Base-by-base conservation (phyloP, 2,888 invertebrate genomes). In the Lydus trimaculatus region DNA sequence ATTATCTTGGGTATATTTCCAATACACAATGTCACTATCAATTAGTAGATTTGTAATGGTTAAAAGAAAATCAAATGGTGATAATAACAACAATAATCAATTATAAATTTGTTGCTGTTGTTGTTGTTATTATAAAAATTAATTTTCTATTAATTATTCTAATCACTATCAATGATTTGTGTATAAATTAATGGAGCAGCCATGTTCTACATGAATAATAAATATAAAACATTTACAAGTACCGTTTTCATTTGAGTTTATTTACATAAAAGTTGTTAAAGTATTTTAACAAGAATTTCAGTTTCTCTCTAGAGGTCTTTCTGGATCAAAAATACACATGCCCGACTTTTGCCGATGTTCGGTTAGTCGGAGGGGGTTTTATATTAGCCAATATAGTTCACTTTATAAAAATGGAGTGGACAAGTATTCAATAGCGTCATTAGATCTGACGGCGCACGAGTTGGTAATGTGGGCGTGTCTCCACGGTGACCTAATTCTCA, bases 21-120 rank as follows among this genome's bases (percentile, higher is more conserved):
- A 43, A 36, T 17, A 6, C 4, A 60, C 60, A 60, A 60, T 60
- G 60, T 31, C 60, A 60, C 59, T 59, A 59, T 15, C 59, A 59
- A 59, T 59, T 59, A 31, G 31, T 33, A n/a, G n/a, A 36, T 13
- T 15, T 36, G 36, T 36, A 36, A 36, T 36, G 13, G 7, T 31
- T 31, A 4, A 36, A 15, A 36, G 36, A 36, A 36, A 36, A 36
- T 36, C 15, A 36, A 36, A 36, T 11, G 13, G 5, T 36, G 13
- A 13, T 13, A 36, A 36, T 5, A 13, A 13, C 13, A 31, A 31
- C 28, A 28, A 39, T 31, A 60, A 61, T 31, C 4, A 9, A 31
- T 31, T 8, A 31, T 31, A 31, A 31, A 31, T 36, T 13, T 43
- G 17, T 43, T 7, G n/a, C n/a, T n/a, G n/a, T n/a, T n/a, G n/a